Conservation (phyloP, 2,888 invertebrate species). For the Harmothoe impar region DNA sequence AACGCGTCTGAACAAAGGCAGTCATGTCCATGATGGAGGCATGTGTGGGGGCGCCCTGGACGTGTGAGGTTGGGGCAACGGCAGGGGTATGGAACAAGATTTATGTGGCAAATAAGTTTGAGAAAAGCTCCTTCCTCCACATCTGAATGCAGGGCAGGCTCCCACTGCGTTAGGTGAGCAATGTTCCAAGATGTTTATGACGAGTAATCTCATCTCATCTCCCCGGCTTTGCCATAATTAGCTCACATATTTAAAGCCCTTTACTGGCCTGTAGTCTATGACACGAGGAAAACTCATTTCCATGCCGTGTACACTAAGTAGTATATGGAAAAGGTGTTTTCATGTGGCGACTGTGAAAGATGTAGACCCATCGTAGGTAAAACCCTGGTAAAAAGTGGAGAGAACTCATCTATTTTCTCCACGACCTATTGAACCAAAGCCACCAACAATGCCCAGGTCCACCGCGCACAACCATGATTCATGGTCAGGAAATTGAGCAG, state of each 20-base stretch:
- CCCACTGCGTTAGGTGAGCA: too few species aligned
- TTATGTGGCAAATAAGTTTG: neutral
- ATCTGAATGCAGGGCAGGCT: too few species aligned
- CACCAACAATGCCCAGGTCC: neutral
- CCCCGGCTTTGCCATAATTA: neutral
- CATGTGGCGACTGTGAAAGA: neutral
- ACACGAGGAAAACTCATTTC: too few species aligned
- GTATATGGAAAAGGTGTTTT: neutral
- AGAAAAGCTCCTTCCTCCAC: neutral
- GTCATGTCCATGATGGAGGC: neutral
- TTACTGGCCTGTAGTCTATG: too few species aligned
- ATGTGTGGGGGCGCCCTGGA: neutral
- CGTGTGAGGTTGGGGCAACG: neutral
- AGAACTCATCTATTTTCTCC: neutral
- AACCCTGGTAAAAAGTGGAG: neutral
- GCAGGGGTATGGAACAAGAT: neutral
- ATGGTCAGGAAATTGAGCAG: conserved; percentile 4
- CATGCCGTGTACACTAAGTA: too few species aligned
- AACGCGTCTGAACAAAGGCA: neutral
- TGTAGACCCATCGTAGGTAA: too few species aligned
- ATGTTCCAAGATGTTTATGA: neutral
- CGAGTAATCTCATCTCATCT: too few species aligned
- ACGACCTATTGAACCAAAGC: neutral
- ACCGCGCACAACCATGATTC: neutral
- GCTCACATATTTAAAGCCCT: too few species aligned